Conservation (phyloP, 1,140 invertebrate species). For the Tetraneura akinire region DNA sequence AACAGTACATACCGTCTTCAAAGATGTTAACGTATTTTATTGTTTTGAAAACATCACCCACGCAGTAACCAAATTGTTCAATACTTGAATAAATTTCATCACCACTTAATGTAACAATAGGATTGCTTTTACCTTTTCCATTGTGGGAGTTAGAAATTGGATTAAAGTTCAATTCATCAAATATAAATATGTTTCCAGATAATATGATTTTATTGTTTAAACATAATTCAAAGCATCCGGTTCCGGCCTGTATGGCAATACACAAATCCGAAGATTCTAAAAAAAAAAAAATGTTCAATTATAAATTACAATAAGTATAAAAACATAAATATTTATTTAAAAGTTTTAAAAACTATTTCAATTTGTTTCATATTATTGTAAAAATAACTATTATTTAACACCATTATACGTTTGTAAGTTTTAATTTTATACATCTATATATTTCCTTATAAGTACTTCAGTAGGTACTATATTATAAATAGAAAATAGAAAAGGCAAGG, state of each 20-base stretch:
- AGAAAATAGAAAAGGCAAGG: no score
- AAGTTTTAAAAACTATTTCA: no score
- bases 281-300: background rate
- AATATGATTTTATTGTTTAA: conserved; percentile 7
- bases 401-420: background rate
- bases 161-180: background rate
- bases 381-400: background rate
- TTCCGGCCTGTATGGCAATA: conserved; percentile 13
- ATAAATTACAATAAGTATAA: no score
- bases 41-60: conserved; percentile 15
- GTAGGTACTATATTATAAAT: no score
- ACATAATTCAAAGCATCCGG: conserved; percentile 19
- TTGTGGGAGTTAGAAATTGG: background rate
- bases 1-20: background rate
- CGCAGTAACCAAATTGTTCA: background rate
- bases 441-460: background rate
- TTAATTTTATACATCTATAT: no score
- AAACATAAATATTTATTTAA: no score
- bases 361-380: no score
- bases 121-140: background rate
- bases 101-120: background rate
- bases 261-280: background rate
- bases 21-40: background rate
- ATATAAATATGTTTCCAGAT: background rate
- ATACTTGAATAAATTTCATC: conserved; percentile 1